A percentile compares a stretch with the other conserved stretches of the same genome.
phyloP scores from a whole-genome alignment of 2,797 vertebrate genomes.

The Pseudocheirus occidentalis region DNA sequence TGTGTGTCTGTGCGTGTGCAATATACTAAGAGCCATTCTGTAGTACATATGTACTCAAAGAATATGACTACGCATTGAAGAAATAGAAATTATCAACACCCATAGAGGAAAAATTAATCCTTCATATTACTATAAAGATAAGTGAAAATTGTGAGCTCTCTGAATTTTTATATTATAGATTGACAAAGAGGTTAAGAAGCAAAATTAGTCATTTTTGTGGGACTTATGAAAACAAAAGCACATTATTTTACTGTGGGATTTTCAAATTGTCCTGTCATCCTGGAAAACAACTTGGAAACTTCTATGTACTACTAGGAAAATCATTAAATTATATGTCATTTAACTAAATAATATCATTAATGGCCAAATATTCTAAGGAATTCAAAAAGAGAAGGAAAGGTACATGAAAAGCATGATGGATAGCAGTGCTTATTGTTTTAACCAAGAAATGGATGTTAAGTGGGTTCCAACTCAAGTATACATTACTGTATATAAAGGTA shows the following conservation, averaged over 20 bases:
- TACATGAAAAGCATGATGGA: neutral
- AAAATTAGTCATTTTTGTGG: neutral
- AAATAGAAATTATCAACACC: no score
- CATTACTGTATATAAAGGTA: neutral
- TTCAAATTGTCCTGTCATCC: neutral
- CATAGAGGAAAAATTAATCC: no score
- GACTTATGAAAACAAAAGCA: neutral
- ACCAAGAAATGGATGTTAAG: neutral
- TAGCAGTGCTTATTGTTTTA: neutral
- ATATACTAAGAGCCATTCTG: no score
- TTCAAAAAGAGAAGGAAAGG: neutral
- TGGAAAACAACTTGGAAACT: neutral
- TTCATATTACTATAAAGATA: neutral
- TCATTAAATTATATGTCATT: neutral
- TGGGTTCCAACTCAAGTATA: neutral
- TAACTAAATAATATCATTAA: neutral
- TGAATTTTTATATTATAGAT: neutral
- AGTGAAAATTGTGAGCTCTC: neutral
- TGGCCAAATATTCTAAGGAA: neutral
- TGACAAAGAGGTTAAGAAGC: no score
- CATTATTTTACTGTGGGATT: neutral
- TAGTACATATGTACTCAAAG: no score
- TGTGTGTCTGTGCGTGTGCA: no score
- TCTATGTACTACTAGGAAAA: neutral
- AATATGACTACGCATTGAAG: no score